Evolutionary conservation across 2,888 invertebrate genomes (phyloP), one percentile per base, ranked within the genome.

Genomic region (Heliconius hortense): DNA sequence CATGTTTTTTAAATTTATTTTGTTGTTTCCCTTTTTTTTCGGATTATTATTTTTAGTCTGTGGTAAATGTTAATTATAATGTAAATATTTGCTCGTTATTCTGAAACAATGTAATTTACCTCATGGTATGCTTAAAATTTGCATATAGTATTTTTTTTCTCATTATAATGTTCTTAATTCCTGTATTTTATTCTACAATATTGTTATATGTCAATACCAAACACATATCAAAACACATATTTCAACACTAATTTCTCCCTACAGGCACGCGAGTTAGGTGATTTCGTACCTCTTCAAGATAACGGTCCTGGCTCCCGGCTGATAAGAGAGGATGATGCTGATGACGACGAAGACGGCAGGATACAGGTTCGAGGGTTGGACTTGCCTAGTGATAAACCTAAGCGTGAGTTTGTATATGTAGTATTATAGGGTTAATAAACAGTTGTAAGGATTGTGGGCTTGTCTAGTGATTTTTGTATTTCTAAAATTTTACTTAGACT

Each of bases 291-390:
- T 24, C 79, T 93, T 39, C 85, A 86, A 5, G 91, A 90, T 77
- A 77, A 86, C 2, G 78, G 82, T 48, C 89, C 92, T 10, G 95
- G 95, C 56, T 94, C 95, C 31, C 89, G 98, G 75, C 94, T 98
- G 75, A 94, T 97, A 72, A 95, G 97, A 72, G 98, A 98, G 85
- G 97, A 98, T 73, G 97, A 97, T 78, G 97, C 97, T 79, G 97
- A 96, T 78, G 97, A 97, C 79, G 97, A 96, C 73, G 96, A 96
- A 77, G 95, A 91, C 78, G 97, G 97, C 82, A 94, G 98, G 82
- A 96, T 99, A 74, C 97, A 97, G 85, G 98, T 99, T 95, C 95
- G 97, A 72, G 96, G 97, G 3, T 96, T 98, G 73, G 91, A 93
- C 18, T 79, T 94, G 84, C 93, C 93, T 59, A 93, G 90, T 74